Evolutionary conservation across 1,140 invertebrate species (phyloP).

Genomic region (Zaprionus ornatus): DNA sequence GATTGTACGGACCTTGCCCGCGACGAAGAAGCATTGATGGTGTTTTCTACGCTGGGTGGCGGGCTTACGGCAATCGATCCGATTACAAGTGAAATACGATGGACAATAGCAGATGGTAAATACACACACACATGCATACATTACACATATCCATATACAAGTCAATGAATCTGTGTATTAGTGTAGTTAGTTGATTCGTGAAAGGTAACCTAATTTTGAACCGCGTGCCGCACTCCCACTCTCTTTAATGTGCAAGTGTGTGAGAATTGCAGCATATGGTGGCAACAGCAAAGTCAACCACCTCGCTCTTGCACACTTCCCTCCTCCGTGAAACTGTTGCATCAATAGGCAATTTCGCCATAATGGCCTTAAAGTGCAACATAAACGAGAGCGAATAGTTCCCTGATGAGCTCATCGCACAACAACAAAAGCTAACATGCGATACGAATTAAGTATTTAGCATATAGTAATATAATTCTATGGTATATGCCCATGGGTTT

Average conservation of each 20-base stretch:
- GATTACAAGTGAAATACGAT: conserved; percentile 92
- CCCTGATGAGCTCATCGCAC: conserved; percentile 52
- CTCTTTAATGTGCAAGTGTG: conserved; percentile 9
- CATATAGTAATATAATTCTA: not conserved
- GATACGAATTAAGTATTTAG: not conserved
- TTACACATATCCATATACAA: not conserved
- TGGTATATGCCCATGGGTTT: not conserved
- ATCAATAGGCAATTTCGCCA: conserved; percentile 33
- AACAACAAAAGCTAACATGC: conserved; percentile 25
- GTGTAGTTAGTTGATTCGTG: conserved; percentile 22
- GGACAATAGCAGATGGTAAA: conserved; percentile 95
- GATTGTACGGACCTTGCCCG: conserved; percentile 88
- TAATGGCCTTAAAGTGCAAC: conserved; percentile 43
- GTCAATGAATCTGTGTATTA: conserved; percentile 6
- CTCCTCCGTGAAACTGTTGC: conserved; percentile 33
- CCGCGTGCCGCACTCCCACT: conserved; percentile 23
- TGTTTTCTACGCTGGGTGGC: conserved; percentile 96
- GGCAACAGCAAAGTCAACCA: not conserved
- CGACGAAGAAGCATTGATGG: conserved; percentile 89
- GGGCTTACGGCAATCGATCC: conserved; percentile 93
- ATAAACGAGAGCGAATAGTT: conserved; percentile 37
- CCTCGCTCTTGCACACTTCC: not conserved
- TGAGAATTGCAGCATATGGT: conserved; percentile 50
- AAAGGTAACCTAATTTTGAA: conserved; percentile 43
- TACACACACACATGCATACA: conserved; percentile 42